Percentiles rank a stretch among this genome's conserved stretches.
These are phyloP conservation scores for Crocuta crocuta DNA, from an alignment of 2,113 vertebrate species.

Conservation along the genomic window DNA sequence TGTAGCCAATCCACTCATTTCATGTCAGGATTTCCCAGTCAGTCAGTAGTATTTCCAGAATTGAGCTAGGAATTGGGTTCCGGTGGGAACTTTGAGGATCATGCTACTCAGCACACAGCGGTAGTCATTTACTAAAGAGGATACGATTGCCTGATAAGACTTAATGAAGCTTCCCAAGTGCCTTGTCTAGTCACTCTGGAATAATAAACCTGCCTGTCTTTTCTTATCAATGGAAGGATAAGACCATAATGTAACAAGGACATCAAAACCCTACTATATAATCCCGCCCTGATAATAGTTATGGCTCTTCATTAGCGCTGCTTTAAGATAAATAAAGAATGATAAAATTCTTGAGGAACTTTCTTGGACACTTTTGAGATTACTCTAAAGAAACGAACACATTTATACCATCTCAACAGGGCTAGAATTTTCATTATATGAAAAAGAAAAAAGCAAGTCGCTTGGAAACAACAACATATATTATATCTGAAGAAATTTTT, in stretches of 20 bases:
- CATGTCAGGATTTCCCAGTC: not conserved
- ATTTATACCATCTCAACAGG: not conserved
- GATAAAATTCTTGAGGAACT: not conserved
- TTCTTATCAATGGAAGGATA: not conserved
- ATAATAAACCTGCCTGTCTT: not conserved
- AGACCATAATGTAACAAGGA: not conserved
- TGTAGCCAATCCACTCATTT: not conserved
- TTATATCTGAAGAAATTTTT: not conserved
- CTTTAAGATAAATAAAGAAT: conserved; percentile 9
- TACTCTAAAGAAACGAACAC: not conserved
- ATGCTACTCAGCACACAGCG: not conserved
- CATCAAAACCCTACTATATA: not conserved
- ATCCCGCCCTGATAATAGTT: not conserved
- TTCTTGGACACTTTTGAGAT: not conserved
- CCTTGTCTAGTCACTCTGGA: not conserved
- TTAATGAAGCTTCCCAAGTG: conserved; percentile 10
- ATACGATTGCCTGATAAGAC: not conserved
- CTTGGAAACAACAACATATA: conserved; percentile 4
- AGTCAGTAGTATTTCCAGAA: not conserved
- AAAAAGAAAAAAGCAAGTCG: not conserved
- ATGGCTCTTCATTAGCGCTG: not conserved
- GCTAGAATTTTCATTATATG: conserved; percentile 40
- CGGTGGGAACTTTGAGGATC: conserved; percentile 7
- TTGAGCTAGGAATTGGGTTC: conserved; percentile 26
- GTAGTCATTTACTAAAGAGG: conserved; percentile 16